These are phyloP conservation scores for Paraescarpia echinospica DNA, from an alignment of 1,140 invertebrate species.

Conservation along the genomic window DNA sequence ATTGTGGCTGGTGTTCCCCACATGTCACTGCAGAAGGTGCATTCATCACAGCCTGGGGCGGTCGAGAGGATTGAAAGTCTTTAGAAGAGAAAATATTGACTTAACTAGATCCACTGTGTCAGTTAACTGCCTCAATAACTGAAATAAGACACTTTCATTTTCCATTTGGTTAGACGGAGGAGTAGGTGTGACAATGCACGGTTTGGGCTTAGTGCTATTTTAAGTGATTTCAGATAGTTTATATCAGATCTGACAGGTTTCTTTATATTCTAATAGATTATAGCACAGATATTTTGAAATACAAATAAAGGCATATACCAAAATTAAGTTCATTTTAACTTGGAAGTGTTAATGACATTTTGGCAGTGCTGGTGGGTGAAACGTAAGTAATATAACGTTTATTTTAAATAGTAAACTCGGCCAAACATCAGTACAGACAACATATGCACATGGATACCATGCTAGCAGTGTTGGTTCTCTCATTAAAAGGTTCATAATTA, in stretches of 20 bases:
- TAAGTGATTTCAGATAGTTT: neutral
- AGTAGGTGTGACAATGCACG: neutral
- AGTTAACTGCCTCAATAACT: neutral
- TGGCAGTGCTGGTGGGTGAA: neutral
- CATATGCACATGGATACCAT: no score
- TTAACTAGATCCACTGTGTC: neutral
- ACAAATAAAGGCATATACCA: no score
- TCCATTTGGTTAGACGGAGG: neutral
- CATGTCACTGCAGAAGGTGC: neutral
- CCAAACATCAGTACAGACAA: neutral
- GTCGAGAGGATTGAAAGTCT: neutral
- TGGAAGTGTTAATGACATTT: no score
- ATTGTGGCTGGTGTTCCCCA: neutral
- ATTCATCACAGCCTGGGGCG: neutral
- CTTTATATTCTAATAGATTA: no score
- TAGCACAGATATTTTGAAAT: no score
- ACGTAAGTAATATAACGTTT: neutral
- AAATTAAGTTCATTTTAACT: no score
- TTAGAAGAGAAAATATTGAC: constrained; percentile 1
- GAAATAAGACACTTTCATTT: neutral
- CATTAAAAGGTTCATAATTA: no score
- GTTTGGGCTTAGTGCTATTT: neutral
- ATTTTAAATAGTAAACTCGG: neutral
- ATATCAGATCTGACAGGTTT: no score
- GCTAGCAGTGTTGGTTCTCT: no score